These are phyloP conservation scores for Zaprionus tsacasi DNA, from an alignment of 1,140 invertebrate genomes.

Conservation along the genomic window DNA sequence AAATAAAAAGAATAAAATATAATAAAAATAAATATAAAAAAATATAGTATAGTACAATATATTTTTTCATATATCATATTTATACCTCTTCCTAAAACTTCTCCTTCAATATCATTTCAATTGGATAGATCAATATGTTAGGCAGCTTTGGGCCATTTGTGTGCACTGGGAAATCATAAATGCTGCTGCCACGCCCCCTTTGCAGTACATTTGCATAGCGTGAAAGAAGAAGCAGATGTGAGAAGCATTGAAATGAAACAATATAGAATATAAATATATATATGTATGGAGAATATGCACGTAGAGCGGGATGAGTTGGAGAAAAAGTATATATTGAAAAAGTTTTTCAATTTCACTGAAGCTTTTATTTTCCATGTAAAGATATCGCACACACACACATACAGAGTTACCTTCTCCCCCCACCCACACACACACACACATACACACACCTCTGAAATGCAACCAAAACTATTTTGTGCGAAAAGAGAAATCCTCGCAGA, in stretches of 20 bases:
- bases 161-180: slow-evolving; percentile 53
- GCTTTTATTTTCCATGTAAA: slow-evolving; percentile 78
- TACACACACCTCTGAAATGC: slow-evolving; percentile 33
- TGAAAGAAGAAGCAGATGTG: slow-evolving; percentile 18
- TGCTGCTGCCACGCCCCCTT: slow-evolving; percentile 17
- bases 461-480: slow-evolving; percentile 66
- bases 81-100: no score
- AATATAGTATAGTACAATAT: no score
- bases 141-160: slow-evolving; percentile 39
- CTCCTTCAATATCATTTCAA: neutral
- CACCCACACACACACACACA: neutral
- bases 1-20: no score
- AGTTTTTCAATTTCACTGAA: slow-evolving; percentile 79
- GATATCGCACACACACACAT: slow-evolving; percentile 59
- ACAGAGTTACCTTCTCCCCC: slow-evolving; percentile 13
- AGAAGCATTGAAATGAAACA: slow-evolving; percentile 67
- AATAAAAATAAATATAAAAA: no score
- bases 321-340: slow-evolving; percentile 77
- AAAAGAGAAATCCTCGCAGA: slow-evolving; percentile 56
- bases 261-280: slow-evolving; percentile 57
- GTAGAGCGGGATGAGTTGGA: slow-evolving; percentile 27
- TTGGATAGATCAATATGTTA: neutral
- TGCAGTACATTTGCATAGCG: slow-evolving; percentile 1
- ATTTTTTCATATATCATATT: no score
- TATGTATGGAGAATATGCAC: slow-evolving; percentile 43